Conservation (phyloP, 2,113 vertebrate genomes). For the Malurus cyaneus region DNA sequence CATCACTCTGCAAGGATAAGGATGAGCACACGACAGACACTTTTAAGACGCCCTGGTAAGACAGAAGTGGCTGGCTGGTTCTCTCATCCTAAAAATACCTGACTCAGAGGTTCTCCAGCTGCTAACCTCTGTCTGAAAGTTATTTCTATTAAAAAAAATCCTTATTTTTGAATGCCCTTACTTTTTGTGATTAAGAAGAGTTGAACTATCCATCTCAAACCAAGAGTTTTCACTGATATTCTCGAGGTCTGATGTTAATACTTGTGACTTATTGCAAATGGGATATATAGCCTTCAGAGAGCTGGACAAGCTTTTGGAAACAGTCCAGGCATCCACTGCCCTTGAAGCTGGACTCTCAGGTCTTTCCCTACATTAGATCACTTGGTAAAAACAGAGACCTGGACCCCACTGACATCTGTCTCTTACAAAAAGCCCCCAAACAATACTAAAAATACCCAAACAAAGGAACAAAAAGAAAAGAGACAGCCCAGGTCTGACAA, state of each 20-base stretch:
- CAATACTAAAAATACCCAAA: neutral
- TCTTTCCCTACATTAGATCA: neutral
- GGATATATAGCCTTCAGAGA: neutral
- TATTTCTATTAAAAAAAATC: neutral
- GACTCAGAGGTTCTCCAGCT: neutral
- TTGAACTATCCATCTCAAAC: neutral
- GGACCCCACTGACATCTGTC: neutral
- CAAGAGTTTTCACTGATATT: neutral
- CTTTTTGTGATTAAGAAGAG: neutral
- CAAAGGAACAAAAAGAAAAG: neutral
- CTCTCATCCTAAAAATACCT: neutral
- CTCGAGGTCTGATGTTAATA: neutral
- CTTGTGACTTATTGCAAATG: neutral
- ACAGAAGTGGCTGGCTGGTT: neutral
- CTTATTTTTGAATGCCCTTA: neutral
- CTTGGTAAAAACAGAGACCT: neutral
- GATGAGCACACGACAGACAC: neutral
- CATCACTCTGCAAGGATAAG: constrained; percentile 3
- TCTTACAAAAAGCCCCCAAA: neutral
- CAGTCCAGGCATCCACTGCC: neutral
- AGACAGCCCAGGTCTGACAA: neutral
- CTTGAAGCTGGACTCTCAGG: neutral
- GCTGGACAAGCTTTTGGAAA: neutral
- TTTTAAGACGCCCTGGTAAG: neutral
- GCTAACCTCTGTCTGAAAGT: neutral